Evolutionary conservation across 30 jellyfish, hydroid and myxozoan species (phyloP).

Genomic region (Pelagia noctiluca): DNA sequence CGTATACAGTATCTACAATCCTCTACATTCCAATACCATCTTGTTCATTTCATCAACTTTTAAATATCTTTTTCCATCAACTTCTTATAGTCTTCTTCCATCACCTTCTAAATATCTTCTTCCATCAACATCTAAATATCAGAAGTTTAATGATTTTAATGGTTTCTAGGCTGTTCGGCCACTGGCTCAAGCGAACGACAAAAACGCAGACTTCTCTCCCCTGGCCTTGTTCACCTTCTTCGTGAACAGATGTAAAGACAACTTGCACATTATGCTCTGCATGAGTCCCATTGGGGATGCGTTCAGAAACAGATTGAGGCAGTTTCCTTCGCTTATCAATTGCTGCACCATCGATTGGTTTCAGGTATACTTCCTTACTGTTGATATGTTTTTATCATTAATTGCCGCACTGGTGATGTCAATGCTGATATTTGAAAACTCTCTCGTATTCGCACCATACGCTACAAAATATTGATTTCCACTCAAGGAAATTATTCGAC

Average conservation of each 20-base stretch:
- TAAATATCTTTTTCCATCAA: too few species aligned
- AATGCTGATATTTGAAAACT: too few species aligned
- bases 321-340: conserved; percentile 94
- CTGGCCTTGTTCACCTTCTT: conserved; percentile 88
- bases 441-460: too few species aligned
- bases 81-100: too few species aligned
- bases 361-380: conserved; percentile 62
- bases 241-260: conserved; percentile 93
- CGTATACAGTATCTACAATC: background rate
- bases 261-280: conserved; percentile 90
- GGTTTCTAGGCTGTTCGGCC: conserved; percentile 95
- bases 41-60: too few species aligned
- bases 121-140: too few species aligned
- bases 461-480: too few species aligned
- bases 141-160: too few species aligned
- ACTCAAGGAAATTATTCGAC: too few species aligned
- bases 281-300: conserved; percentile 99
- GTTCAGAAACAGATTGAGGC: conserved; percentile 89
- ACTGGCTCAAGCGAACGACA: conserved; percentile 88
- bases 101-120: too few species aligned
- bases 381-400: background rate
- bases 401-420: too few species aligned
- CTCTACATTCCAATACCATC: too few species aligned
- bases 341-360: conserved; percentile 99
- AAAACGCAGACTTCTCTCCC: conserved; percentile 93